These are phyloP conservation scores for Rhodeus uyekii DNA, from an alignment of 2,797 vertebrate genomes.

Conservation along the genomic window DNA sequence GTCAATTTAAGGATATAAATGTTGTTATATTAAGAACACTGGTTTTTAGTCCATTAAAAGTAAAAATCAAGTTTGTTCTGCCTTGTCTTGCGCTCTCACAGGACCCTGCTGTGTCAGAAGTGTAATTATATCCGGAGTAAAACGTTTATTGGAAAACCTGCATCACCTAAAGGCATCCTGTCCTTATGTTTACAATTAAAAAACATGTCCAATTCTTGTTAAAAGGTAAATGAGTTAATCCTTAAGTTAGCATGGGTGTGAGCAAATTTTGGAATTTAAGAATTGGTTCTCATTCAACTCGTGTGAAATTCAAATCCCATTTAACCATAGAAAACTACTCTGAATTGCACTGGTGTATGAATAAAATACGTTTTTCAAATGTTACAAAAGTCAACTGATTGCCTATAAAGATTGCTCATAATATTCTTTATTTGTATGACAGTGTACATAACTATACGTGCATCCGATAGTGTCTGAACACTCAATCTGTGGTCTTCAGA, in stretches of 20 bases:
- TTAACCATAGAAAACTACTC: background rate
- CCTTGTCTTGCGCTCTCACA: constrained; percentile 60
- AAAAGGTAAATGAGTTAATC: background rate
- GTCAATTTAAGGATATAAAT: background rate
- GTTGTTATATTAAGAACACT: background rate
- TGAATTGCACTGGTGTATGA: background rate
- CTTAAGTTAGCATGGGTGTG: too few relatives aligned
- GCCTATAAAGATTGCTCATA: background rate
- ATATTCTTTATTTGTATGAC: background rate
- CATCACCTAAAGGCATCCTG: constrained; percentile 25
- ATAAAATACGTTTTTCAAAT: background rate
- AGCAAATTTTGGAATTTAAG: too few relatives aligned
- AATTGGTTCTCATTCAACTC: too few relatives aligned
- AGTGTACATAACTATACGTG: background rate
- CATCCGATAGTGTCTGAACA: background rate
- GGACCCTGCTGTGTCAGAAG: constrained; percentile 49
- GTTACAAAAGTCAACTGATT: background rate
- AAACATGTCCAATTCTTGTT: background rate
- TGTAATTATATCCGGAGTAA: constrained; percentile 31
- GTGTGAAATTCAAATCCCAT: too few relatives aligned
- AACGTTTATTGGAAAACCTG: constrained; percentile 51
- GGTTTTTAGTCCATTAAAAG: constrained; percentile 16
- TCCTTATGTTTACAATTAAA: constrained; percentile 47
- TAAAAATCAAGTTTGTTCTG: constrained; percentile 53
- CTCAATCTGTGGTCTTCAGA: background rate